Evolutionary conservation across 2,797 vertebrate genomes (phyloP).

Genomic region (Bradypodion pumilum): DNA sequence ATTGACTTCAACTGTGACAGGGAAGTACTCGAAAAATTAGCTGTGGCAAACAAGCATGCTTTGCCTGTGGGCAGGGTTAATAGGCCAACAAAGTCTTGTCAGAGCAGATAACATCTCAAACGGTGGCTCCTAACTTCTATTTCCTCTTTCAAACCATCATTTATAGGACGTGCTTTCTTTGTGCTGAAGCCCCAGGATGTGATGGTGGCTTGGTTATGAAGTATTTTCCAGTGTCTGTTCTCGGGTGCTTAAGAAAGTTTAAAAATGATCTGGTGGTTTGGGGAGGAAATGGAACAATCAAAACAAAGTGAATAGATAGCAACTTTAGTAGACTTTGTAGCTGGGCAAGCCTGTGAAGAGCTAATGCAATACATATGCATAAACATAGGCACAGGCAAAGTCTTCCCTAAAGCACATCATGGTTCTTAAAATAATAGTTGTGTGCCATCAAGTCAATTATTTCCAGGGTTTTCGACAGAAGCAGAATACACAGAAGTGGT

Average conservation of each 20-base stretch:
- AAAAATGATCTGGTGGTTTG: not conserved
- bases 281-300: not conserved
- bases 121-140: constrained; percentile 17
- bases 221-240: not conserved
- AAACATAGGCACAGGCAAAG: not conserved
- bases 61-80: constrained; percentile 64
- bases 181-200: not conserved
- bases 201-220: not conserved
- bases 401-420: not conserved
- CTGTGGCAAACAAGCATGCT: constrained; percentile 52
- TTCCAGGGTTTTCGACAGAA: no score
- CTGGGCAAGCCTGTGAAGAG: not conserved
- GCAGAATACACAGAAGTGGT: no score
- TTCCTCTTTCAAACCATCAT: constrained; percentile 48
- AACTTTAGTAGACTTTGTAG: not conserved
- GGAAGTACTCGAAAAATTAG: constrained; percentile 59
- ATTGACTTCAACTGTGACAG: constrained; percentile 54
- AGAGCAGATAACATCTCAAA: constrained; percentile 52
- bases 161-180: constrained; percentile 42
- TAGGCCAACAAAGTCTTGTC: constrained; percentile 66
- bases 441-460: no score
- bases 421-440: no score
- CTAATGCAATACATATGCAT: not conserved
- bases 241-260: constrained; percentile 22
- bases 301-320: not conserved